These are phyloP conservation scores for Trididemnum nubilum DNA, from an alignment of 23 tunicate species.

Conservation along the genomic window DNA sequence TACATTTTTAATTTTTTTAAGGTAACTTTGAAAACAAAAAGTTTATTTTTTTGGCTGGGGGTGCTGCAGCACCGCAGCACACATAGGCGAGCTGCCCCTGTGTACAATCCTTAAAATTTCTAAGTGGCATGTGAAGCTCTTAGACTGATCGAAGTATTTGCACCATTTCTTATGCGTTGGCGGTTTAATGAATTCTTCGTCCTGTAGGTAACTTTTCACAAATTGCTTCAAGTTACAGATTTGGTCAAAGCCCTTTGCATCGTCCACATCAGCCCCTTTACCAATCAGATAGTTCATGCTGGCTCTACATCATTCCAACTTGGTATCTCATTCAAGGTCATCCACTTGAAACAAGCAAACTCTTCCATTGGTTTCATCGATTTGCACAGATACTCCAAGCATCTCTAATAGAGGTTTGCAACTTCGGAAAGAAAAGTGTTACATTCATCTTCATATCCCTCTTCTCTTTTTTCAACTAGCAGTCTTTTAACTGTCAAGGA, in stretches of 20 bases:
- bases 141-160: constrained; percentile 6
- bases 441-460: neutral
- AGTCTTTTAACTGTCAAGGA: neutral
- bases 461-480: neutral
- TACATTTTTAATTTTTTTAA: too few relatives aligned
- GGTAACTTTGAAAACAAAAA: too few relatives aligned
- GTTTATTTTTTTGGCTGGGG: too few relatives aligned
- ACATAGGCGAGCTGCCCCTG: too few relatives aligned
- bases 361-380: neutral
- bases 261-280: constrained; percentile 22
- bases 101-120: neutral
- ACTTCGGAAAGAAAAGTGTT: neutral
- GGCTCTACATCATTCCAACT: neutral
- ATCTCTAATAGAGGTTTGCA: neutral
- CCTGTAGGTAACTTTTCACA: constrained; percentile 16
- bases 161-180: constrained; percentile 37
- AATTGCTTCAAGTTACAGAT: neutral
- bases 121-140: neutral
- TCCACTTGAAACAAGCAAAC: neutral
- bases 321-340: neutral
- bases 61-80: too few relatives aligned
- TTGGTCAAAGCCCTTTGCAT: constrained; percentile 35
- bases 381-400: constrained; percentile 1
- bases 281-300: constrained; percentile 33
- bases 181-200: constrained; percentile 20